A percentile compares a stretch with the other conserved stretches of the same genome.
Conservation (phyloP, 2,888 invertebrate species). For the Volucella zonaria region DNA sequence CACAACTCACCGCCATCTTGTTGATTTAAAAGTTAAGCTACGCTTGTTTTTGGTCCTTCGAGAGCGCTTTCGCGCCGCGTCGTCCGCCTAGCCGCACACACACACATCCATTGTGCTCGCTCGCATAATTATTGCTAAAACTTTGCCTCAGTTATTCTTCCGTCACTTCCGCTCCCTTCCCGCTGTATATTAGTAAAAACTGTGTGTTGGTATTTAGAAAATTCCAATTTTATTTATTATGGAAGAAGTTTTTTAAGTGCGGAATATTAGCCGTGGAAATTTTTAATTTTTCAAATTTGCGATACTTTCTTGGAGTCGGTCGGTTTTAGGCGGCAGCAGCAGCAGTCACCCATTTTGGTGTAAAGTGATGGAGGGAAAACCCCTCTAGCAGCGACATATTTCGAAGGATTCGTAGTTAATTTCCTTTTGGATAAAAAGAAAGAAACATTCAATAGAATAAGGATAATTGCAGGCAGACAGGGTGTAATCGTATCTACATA, state of each 20-base stretch:
- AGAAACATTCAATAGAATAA: constrained; percentile 13
- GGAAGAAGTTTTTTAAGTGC: constrained; percentile 63
- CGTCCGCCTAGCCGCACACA: neutral
- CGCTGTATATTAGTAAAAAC: constrained; percentile 55
- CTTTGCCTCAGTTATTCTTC: constrained; percentile 34
- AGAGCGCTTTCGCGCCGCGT: neutral
- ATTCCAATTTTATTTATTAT: constrained; percentile 59
- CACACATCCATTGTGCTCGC: constrained; percentile 29
- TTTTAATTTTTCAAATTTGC: constrained; percentile 37
- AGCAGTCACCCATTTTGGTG: constrained; percentile 27
- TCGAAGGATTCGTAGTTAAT: neutral
- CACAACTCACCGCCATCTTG: constrained; percentile 71
- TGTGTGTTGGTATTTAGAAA: constrained; percentile 38
- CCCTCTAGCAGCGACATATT: neutral
- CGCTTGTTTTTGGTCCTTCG: constrained; percentile 8
- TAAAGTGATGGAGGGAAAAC: constrained; percentile 34
- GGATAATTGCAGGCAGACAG: constrained; percentile 36
- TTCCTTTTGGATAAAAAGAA: neutral
- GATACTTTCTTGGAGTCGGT: constrained; percentile 13
- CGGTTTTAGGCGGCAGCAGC: neutral
- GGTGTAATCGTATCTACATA: neutral
- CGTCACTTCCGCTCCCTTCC: neutral
- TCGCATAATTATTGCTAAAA: constrained; percentile 64
- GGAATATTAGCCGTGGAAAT: constrained; percentile 48
- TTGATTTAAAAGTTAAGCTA: constrained; percentile 70